Evolutionary conservation across 2,113 vertebrate species (phyloP).

Genomic region (Stigmatopora nigra): DNA sequence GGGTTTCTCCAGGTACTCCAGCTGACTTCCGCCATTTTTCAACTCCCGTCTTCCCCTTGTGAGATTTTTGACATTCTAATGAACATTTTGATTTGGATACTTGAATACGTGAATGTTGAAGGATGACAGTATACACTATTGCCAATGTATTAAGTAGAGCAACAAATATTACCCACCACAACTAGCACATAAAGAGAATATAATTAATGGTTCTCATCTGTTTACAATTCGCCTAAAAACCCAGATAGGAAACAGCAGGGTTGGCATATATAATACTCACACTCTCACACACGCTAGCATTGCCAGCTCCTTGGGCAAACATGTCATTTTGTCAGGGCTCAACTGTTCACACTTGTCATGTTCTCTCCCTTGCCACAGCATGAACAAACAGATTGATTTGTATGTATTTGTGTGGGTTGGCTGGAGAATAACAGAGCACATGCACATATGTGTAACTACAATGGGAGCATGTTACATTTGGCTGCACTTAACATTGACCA

Average conservation of each 20-base stretch:
- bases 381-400: conserved; percentile 36
- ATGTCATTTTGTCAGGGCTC: conserved; percentile 62
- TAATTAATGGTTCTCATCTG: conserved; percentile 49
- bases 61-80: too few species aligned
- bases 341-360: conserved; percentile 59
- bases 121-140: background rate
- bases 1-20: too few species aligned
- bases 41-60: too few species aligned
- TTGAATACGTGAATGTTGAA: too few species aligned
- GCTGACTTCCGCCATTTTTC: too few species aligned
- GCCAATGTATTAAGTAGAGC: background rate
- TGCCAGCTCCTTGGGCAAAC: conserved; percentile 62
- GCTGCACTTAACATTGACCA: conserved; percentile 27
- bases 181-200: conserved; percentile 25
- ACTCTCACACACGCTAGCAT: conserved; percentile 27
- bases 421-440: conserved; percentile 40
- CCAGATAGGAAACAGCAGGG: conserved; percentile 59
- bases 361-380: conserved; percentile 37
- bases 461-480: conserved; percentile 35
- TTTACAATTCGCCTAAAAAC: conserved; percentile 55
- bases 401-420: conserved; percentile 4
- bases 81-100: too few species aligned
- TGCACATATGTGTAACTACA: conserved; percentile 25
- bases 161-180: conserved; percentile 25
- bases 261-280: conserved; percentile 35